phyloP scores from a whole-genome alignment of 1,140 invertebrate species.

The Caenorhabditis inopinata region DNA sequence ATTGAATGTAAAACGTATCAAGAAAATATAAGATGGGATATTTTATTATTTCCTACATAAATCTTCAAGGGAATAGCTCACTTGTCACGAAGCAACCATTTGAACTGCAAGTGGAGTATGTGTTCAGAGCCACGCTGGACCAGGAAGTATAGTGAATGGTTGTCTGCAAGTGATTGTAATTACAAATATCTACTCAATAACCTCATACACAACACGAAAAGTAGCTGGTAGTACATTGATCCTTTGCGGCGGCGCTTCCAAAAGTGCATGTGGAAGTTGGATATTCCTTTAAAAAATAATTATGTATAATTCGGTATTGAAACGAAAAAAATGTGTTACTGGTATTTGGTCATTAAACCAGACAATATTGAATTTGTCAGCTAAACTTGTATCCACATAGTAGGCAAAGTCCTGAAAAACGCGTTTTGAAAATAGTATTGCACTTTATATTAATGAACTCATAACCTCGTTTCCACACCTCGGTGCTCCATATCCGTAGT shows the following conservation, averaged over 20 bases:
- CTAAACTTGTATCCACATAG: conserved; percentile 11
- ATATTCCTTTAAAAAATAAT: neutral
- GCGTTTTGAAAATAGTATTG: neutral
- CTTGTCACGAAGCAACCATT: neutral
- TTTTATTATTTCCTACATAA: no score
- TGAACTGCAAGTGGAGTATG: neutral
- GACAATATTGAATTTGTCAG: neutral
- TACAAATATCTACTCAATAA: neutral
- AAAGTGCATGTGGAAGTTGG: neutral
- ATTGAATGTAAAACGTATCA: no score
- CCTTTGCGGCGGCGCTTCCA: neutral
- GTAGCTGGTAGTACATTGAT: neutral
- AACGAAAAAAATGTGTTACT: neutral
- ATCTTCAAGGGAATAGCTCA: neutral
- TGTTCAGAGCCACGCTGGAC: conserved; percentile 8
- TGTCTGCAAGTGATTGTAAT: neutral
- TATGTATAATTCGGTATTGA: neutral
- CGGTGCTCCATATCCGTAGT: neutral
- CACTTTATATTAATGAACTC: neutral
- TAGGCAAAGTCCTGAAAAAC: conserved; percentile 19
- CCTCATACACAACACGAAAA: conserved; percentile 7
- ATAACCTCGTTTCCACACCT: conserved; percentile 17
- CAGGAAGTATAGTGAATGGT: neutral
- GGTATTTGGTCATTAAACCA: conserved; percentile 4
- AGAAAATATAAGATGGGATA: no score